Conservation (phyloP, 1,140 invertebrate species). For the Drosophila repletoides region DNA sequence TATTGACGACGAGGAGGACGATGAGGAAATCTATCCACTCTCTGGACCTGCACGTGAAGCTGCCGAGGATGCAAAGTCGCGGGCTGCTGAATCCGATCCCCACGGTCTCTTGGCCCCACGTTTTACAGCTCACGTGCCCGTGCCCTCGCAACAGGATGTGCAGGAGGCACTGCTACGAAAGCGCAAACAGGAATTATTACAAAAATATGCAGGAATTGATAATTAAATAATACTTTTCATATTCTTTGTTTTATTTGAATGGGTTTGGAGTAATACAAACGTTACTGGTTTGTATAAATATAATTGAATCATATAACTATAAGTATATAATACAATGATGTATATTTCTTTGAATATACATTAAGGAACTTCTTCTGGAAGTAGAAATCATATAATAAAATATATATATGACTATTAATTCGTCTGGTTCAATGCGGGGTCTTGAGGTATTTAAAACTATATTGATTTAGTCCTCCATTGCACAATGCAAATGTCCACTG, state of each 20-base stretch:
- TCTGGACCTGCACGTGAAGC: constrained; percentile 67
- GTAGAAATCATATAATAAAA: too few relatives aligned
- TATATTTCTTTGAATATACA: neutral
- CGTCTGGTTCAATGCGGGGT: constrained; percentile 46
- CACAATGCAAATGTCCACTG: neutral
- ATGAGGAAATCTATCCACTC: constrained; percentile 82
- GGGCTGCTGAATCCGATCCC: constrained; percentile 54
- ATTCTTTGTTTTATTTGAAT: too few relatives aligned
- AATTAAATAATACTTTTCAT: constrained; percentile 41
- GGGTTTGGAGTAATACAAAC: too few relatives aligned
- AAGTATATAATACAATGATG: neutral
- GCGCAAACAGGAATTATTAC: constrained; percentile 94
- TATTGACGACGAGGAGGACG: constrained; percentile 85
- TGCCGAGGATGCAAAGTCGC: constrained; percentile 56
- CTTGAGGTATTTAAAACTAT: neutral
- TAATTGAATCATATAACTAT: too few relatives aligned
- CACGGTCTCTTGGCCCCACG: constrained; percentile 82
- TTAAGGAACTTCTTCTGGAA: too few relatives aligned
- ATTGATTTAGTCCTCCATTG: neutral
- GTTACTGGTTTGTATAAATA: too few relatives aligned
- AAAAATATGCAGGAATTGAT: constrained; percentile 85
- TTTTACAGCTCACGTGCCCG: constrained; percentile 92
- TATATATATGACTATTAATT: constrained; percentile 11
- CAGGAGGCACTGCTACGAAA: constrained; percentile 93
- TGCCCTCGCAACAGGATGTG: constrained; percentile 94